Conservation (phyloP, 2,797 vertebrate genomes). For the Echiichthys vipera region DNA sequence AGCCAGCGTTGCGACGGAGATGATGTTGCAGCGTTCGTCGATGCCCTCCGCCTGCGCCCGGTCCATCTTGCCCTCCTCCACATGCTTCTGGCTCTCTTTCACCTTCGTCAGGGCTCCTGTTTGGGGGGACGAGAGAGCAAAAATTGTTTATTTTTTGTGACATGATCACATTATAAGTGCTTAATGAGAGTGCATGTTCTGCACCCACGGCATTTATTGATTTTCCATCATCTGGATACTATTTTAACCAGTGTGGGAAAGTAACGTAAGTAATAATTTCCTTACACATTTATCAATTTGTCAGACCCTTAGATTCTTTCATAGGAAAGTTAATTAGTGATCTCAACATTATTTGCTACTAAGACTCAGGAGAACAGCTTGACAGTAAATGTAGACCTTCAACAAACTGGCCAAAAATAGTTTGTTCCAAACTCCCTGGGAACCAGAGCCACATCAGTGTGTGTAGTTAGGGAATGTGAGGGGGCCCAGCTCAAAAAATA, state of each 20-base stretch:
- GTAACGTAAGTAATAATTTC: background rate
- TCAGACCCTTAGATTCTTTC: background rate
- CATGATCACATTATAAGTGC: background rate
- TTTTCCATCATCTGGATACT: background rate
- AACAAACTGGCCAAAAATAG: slow-evolving; percentile 35
- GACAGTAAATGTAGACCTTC: background rate
- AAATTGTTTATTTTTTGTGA: background rate
- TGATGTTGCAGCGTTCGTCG: slow-evolving; percentile 96
- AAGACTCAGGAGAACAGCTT: background rate
- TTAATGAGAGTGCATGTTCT: background rate
- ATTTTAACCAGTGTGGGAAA: slow-evolving; percentile 2
- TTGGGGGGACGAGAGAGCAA: slow-evolving; percentile 29
- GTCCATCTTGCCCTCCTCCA: slow-evolving; percentile 98
- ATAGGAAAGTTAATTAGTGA: background rate
- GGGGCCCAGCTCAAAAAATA: slow-evolving; percentile 38
- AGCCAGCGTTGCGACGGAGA: slow-evolving; percentile 95
- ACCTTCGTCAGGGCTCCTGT: slow-evolving; percentile 98
- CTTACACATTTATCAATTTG: slow-evolving; percentile 7
- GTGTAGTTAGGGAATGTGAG: slow-evolving; percentile 42
- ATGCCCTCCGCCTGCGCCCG: slow-evolving; percentile 91
- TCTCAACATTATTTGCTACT: background rate
- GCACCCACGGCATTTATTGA: background rate
- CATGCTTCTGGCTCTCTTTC: slow-evolving; percentile 96
- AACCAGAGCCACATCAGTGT: slow-evolving; percentile 34
- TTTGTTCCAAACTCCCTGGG: slow-evolving; percentile 44